Base-by-base conservation (phyloP, 1,140 invertebrate genomes). In the roundworm (Caenorhabditis elegans) region DNA sequence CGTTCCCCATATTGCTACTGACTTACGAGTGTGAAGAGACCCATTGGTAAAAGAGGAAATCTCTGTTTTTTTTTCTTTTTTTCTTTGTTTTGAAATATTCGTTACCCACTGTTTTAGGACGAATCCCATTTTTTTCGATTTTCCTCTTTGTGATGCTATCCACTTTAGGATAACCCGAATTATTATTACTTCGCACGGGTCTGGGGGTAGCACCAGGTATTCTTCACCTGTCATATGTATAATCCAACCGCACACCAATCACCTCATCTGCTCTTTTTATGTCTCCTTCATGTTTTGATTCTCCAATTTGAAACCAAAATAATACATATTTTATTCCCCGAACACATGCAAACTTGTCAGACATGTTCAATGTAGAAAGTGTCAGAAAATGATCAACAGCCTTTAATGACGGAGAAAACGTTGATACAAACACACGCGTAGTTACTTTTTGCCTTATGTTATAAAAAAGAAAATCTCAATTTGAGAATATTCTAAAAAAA, bases 191-290 rank as follows among this genome's bases (percentile, higher is more conserved):
- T 10, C n/a, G n/a, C 17, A 70, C 60, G 60, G 60, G 60, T 70
- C 60, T 70, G 60, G 60, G 60, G 60, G 60, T 70, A 70, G 60
- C 60, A 70, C 34, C 17, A 70, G 60, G 60, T n/a, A n/a, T n/a
- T n/a, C 28, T 22, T 39, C 60, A 70, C n/a, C 60, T 39, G 13
- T 2, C 60, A 70, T 22, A 19, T 70, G 60, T 70, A 70, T 70
- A 70, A 70, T 70, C 60, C 60, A 39, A 6, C 34, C 11, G 15
- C n/a, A 19, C n/a, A 10, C 60, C 60, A 70, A 70, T 39, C 34
- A 43, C 60, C 60, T 70, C 60, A 60, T 34, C 53, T 34, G 28
- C 28, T 60, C 22, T 31, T 70, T 31, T 70, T 70, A 36, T 70
- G 60, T 70, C 60, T 70, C 60, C 24, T 39, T 70, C 34, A 31